These are phyloP conservation scores for Drosophila orosa DNA, from an alignment of 1,140 invertebrate genomes.

Conservation along the genomic window DNA sequence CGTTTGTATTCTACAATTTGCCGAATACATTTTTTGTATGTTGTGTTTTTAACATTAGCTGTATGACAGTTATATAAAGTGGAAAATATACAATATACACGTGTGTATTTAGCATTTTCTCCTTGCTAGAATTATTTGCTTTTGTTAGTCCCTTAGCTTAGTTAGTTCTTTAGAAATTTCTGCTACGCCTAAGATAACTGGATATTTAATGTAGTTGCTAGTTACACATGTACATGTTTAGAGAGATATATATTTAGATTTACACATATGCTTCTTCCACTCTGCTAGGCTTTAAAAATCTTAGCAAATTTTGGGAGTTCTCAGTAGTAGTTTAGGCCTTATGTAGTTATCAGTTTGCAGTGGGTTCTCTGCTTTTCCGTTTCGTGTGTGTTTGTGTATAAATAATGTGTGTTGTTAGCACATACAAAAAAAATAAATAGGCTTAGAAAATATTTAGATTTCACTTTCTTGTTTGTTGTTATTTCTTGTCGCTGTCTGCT, in stretches of 20 bases:
- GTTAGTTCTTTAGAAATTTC: constrained; percentile 41
- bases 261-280: constrained; percentile 41
- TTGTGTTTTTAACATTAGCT: constrained; percentile 66
- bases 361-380: constrained; percentile 37
- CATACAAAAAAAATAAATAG: constrained; percentile 80
- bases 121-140: constrained; percentile 66
- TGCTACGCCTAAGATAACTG: constrained; percentile 49
- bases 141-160: constrained; percentile 34
- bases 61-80: constrained; percentile 76
- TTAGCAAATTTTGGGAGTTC: constrained; percentile 65
- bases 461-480: constrained; percentile 51
- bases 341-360: constrained; percentile 73
- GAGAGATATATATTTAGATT: constrained; percentile 59
- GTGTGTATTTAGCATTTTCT: constrained; percentile 58
- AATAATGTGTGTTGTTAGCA: constrained; percentile 65
- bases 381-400: constrained; percentile 62
- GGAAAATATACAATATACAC: constrained; percentile 42
- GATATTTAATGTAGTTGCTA: constrained; percentile 35
- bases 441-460: constrained; percentile 75
- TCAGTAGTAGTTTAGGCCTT: constrained; percentile 60
- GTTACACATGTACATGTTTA: constrained; percentile 32
- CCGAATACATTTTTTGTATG: constrained; percentile 54
- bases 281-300: constrained; percentile 60
- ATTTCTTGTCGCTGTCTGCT: constrained; percentile 27
- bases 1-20: constrained; percentile 56